Evolutionary conservation across 2,113 vertebrate species (phyloP), one percentile per base, ranked within the genome.

Genomic region (Poecilia latipinna): DNA sequence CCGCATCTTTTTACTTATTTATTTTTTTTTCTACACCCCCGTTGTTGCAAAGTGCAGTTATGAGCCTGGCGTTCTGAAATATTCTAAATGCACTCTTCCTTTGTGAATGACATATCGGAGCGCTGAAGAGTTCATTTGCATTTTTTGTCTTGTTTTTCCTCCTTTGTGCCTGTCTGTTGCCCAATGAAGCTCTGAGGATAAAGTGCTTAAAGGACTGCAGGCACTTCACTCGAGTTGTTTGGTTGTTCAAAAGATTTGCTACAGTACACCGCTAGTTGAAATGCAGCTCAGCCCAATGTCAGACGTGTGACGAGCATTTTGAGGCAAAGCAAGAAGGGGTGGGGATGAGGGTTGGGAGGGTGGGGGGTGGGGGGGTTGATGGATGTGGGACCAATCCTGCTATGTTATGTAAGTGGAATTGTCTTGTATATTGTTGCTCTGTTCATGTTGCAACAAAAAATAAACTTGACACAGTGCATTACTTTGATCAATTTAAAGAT

Each of bases 141-240:
- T 90, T 83, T 84, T 85, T 72, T 82, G 70, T 83, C 74, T 90
- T 88, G 72, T 86, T 79, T 89, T 87, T 57, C 51, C 73, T 70
- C 74, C 72, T 63, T 67, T 84, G 74, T 86, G 80, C 66, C 82
- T 89, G 89, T 91, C 83, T 91, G 82, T 93, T 92, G 90, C 88
- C 90, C 93, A 91, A 91, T 89, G 91, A 92, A 92, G 89, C 90
- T 91, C 87, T 89, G 89, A 93, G 92, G 92, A 94, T 93, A 90
- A 94, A 92, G 89, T 90, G 85, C 90, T 93, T 93, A 91, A 91
- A 94, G 91, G 90, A 90, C 91, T 93, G 87, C 91, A 90, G 93
- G 91, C 91, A 89, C 89, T 90, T 91, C 77, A 90, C 83, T 87
- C 80, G 87, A 91, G 88, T 94, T 93, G 90, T 93, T 93, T 93